Evolutionary conservation across 2,113 vertebrate genomes (phyloP).

Genomic region (Cheilinus undulatus): DNA sequence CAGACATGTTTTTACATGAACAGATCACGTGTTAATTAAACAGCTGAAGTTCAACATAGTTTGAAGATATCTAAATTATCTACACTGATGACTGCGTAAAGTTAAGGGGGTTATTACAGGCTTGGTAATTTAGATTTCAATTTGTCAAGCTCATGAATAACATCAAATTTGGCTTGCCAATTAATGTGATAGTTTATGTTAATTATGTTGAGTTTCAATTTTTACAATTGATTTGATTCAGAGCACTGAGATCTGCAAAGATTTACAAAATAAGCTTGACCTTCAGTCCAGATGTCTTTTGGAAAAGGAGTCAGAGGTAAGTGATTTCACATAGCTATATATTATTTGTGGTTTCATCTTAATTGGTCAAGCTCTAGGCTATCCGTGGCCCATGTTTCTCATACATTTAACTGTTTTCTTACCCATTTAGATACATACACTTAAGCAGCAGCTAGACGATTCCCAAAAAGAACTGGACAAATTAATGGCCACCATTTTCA

Average conservation of each 20-base stretch:
- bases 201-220: conserved; percentile 14
- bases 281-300: conserved; percentile 13
- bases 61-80: too few relatives aligned
- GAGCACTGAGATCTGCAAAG: conserved; percentile 12
- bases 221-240: conserved; percentile 73
- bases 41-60: background rate
- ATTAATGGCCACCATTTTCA: conserved; percentile 63
- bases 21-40: background rate
- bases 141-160: too few relatives aligned
- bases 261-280: conserved; percentile 27
- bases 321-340: background rate
- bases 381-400: background rate
- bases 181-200: background rate
- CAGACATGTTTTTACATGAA: background rate
- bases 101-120: too few relatives aligned
- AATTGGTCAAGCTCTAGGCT: background rate
- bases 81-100: too few relatives aligned
- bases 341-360: background rate
- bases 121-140: too few relatives aligned
- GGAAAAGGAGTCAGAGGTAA: conserved; percentile 40
- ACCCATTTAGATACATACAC: conserved; percentile 79
- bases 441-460: conserved; percentile 84
- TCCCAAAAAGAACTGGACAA: conserved; percentile 52
- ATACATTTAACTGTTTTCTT: background rate
- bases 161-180: accelerated